Base-by-base conservation (phyloP, 2,888 invertebrate species). In the Caenorhabditis sp. region DNA sequence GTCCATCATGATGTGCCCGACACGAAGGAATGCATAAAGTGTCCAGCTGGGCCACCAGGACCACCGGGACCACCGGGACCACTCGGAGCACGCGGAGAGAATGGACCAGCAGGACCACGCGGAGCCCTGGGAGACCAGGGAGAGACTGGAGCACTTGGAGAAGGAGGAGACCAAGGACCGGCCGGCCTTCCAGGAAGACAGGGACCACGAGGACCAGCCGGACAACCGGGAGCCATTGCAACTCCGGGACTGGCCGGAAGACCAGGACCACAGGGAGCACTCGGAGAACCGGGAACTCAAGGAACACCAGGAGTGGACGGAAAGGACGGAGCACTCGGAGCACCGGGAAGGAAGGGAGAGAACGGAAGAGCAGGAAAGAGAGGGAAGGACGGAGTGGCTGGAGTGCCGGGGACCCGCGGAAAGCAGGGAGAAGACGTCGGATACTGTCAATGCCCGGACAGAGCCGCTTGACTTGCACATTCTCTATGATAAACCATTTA, bases 1-100 rank as follows among this genome's bases (percentile, higher is more conserved):
- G 66, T 79, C 24, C 8, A 52, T 2, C 75, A 68, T 39, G 79
- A 78, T 1, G 53, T 66, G 41, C 75, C 56, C 7, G 62, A 75
- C 24, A 62, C 63, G 37, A 77, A 77, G 20, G 81, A 78, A 27
- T 85, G 85, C 56, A 80, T 83, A 68, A 73, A 80, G 62, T 84
- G 85, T 56, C 85, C 85, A 32, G 84, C 84, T 20, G 86, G 86
- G 41, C 84, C 85, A 17, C 74, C 83, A 5, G 85, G 84, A 68
- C 83, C 84, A 17, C 80, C 79, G 41, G 85, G 85, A 79, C 82
- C 82, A 20, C 79, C 85, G 8, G 85, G 85, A 71, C 74, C 73
- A 27, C 61, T 73, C 9, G 82, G 87, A 45, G 76, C 79, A 41
- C 76, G 77, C 26, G 87, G 87, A 62, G 81, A 80, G 8, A 79